A percentile compares a stretch with the other conserved stretches of the same genome.
Evolutionary conservation across 2,113 vertebrate species (phyloP).

Genomic region (Uria aalge): DNA sequence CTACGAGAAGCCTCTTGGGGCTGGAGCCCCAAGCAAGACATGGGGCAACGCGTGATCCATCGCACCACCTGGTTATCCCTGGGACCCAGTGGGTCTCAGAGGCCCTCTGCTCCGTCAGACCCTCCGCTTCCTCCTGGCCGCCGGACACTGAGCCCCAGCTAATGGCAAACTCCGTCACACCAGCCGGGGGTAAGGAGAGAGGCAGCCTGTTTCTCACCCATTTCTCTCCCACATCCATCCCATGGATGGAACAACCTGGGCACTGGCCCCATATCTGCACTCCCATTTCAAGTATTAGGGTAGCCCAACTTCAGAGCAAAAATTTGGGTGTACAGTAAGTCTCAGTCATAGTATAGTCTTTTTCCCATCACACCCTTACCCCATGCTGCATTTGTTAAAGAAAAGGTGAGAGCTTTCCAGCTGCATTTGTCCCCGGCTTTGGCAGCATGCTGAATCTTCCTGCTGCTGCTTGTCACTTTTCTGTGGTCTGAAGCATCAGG

Average conservation of each 20-base stretch:
- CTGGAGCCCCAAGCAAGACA: background rate
- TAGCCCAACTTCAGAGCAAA: background rate
- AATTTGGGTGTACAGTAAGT: background rate
- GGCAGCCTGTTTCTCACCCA: background rate
- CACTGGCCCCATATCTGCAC: background rate
- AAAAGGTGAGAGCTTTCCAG: background rate
- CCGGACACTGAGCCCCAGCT: too few species aligned
- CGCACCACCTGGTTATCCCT: background rate
- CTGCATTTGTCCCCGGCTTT: background rate
- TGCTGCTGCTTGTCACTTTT: background rate
- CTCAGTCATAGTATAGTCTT: background rate
- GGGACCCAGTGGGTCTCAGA: background rate
- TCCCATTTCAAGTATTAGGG: background rate
- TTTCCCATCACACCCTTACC: background rate
- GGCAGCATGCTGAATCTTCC: background rate
- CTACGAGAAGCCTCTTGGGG: accelerated
- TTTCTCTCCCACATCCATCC: background rate
- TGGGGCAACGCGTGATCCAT: background rate
- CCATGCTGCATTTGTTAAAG: background rate
- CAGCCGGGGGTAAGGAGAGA: background rate
- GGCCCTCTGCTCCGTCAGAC: background rate
- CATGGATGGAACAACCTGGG: background rate
- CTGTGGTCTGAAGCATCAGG: background rate
- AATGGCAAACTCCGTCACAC: background rate
- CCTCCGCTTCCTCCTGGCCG: background rate